phyloP scores from a whole-genome alignment of 2,113 vertebrate genomes.

The Cairina moschata region DNA sequence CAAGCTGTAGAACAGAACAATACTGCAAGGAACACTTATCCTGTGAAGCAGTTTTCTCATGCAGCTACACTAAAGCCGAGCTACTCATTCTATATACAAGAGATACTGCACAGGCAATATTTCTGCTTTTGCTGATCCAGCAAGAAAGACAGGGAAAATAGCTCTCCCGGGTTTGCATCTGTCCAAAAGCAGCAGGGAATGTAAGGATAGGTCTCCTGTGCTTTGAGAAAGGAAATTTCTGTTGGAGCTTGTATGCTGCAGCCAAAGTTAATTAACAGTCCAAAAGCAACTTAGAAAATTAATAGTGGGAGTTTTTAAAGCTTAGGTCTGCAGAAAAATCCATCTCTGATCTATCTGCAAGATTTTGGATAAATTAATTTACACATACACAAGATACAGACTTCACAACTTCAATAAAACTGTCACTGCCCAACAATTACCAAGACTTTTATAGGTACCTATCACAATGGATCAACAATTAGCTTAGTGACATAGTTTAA shows the following conservation, averaged over 20 bases:
- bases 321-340: slow-evolving; percentile 23
- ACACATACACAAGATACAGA: not conserved
- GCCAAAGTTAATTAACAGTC: slow-evolving; percentile 53
- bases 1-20: slow-evolving; percentile 16
- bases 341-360: not conserved
- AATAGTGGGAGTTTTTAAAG: not conserved
- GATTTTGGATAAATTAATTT: not conserved
- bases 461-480: not conserved
- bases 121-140: slow-evolving; percentile 39
- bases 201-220: slow-evolving; percentile 51
- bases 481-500: no score
- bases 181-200: slow-evolving; percentile 62
- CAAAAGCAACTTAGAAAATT: slow-evolving; percentile 59
- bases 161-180: slow-evolving; percentile 44
- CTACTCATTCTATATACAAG: slow-evolving; percentile 21
- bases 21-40: not conserved
- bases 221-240: slow-evolving; percentile 31
- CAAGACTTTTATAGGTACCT: rapidly evolving
- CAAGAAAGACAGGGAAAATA: slow-evolving; percentile 30
- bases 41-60: not conserved
- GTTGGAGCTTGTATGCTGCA: not conserved
- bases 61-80: slow-evolving; percentile 21
- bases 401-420: not conserved
- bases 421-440: not conserved
- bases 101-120: not conserved